Conservation (phyloP, 1,140 invertebrate species). For the Ips typographus region DNA sequence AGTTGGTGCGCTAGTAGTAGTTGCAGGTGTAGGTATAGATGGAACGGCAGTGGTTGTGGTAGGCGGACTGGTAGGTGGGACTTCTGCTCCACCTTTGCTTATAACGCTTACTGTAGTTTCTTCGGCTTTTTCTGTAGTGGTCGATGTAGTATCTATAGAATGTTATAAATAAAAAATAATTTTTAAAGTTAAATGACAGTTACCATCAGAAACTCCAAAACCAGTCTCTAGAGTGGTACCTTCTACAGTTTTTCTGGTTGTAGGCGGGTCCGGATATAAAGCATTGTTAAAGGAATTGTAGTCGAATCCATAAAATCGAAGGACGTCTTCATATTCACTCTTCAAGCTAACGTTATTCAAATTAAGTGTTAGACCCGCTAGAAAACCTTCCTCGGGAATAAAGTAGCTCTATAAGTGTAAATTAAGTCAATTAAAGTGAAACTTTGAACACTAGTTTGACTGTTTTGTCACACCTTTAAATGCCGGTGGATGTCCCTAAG, state of each 20-base stretch:
- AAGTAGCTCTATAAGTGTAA: constrained; percentile 69
- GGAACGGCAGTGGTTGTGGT: not conserved
- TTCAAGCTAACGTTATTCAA: constrained; percentile 72
- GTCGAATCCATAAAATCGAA: constrained; percentile 79
- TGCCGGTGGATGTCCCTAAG: constrained; percentile 75
- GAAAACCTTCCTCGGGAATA: constrained; percentile 73
- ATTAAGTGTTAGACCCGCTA: constrained; percentile 75
- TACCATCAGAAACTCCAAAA: constrained; percentile 11
- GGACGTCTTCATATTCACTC: constrained; percentile 66
- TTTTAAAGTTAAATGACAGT: not conserved
- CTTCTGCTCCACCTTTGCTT: not conserved
- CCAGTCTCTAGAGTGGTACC: constrained; percentile 24
- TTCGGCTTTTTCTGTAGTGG: not conserved
- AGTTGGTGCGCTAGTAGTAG: not conserved
- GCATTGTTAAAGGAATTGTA: constrained; percentile 53
- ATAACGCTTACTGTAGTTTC: not conserved
- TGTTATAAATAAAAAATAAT: not conserved
- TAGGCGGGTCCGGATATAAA: constrained; percentile 42
- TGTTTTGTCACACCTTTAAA: constrained; percentile 43
- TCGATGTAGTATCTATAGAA: not conserved
- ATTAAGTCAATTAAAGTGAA: not conserved
- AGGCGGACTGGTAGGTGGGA: not conserved
- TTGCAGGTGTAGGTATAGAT: not conserved
- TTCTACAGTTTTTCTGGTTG: constrained; percentile 43
- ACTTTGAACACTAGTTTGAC: not conserved